These are phyloP conservation scores for Melitaea athalia DNA, from an alignment of 2,888 invertebrate genomes.

Conservation along the genomic window DNA sequence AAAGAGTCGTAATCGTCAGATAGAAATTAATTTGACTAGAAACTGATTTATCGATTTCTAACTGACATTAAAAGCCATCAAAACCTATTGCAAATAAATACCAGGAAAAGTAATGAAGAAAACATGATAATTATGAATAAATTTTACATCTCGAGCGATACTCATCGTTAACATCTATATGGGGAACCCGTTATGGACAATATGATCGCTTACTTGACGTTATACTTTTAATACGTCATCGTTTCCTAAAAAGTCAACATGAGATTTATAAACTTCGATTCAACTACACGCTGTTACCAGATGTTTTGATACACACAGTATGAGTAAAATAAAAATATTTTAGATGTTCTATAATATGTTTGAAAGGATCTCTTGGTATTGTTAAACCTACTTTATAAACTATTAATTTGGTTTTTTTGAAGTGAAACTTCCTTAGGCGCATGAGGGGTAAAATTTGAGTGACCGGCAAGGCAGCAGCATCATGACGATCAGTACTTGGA, in stretches of 20 bases:
- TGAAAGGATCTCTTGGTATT: not conserved
- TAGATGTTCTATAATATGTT: not conserved
- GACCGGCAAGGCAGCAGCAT: too few relatives aligned
- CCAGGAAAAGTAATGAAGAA: not conserved
- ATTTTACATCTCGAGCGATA: not conserved
- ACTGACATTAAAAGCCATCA: too few relatives aligned
- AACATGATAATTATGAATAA: not conserved
- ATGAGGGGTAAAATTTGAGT: too few relatives aligned
- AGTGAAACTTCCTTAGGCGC: too few relatives aligned
- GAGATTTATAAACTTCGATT: slow-evolving; percentile 33
- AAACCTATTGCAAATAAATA: too few relatives aligned
- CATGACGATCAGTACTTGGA: too few relatives aligned
- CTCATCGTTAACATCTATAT: too few relatives aligned
- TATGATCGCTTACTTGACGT: not conserved
- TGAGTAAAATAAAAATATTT: not conserved
- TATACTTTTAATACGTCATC: slow-evolving; percentile 27
- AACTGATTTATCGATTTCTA: too few relatives aligned
- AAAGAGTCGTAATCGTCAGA: too few relatives aligned
- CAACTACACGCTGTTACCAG: slow-evolving; percentile 30
- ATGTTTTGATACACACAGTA: slow-evolving; percentile 19
- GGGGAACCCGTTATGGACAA: not conserved
- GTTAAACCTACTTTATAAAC: not conserved
- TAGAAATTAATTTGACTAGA: too few relatives aligned
- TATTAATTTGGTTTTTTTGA: too few relatives aligned
- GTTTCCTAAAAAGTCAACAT: slow-evolving; percentile 27